phyloP scores from a whole-genome alignment of 2,888 invertebrate species.

The Rotaria sp. region DNA sequence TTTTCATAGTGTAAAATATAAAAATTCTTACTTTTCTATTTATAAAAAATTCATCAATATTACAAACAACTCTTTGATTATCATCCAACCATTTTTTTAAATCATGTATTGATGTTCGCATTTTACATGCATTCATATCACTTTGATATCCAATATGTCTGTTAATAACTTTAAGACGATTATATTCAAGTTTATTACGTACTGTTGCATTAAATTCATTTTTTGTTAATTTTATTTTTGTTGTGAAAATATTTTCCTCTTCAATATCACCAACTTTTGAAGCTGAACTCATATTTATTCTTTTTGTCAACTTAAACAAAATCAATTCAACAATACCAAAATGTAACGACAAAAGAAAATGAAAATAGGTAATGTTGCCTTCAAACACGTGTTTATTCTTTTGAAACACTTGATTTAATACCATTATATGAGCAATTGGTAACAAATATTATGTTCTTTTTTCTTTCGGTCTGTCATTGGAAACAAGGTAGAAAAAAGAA shows the following conservation, averaged over 20 bases:
- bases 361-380: too few species aligned
- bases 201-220: neutral
- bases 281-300: neutral
- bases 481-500: too few species aligned
- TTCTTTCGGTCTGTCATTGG: too few species aligned
- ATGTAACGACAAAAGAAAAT: too few species aligned
- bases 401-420: too few species aligned
- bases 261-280: neutral
- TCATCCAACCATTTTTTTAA: neutral
- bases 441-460: too few species aligned
- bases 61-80: neutral
- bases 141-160: neutral
- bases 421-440: too few species aligned
- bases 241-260: neutral
- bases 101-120: neutral
- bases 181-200: neutral
- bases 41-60: neutral
- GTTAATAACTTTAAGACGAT: neutral
- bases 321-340: too few species aligned
- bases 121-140: neutral
- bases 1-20: too few species aligned
- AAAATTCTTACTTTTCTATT: neutral
- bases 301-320: too few species aligned
- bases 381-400: too few species aligned
- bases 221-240: slow-evolving; percentile 5